Base-by-base conservation (phyloP, 2,113 vertebrate species). In the Hydrolagus affinis region DNA sequence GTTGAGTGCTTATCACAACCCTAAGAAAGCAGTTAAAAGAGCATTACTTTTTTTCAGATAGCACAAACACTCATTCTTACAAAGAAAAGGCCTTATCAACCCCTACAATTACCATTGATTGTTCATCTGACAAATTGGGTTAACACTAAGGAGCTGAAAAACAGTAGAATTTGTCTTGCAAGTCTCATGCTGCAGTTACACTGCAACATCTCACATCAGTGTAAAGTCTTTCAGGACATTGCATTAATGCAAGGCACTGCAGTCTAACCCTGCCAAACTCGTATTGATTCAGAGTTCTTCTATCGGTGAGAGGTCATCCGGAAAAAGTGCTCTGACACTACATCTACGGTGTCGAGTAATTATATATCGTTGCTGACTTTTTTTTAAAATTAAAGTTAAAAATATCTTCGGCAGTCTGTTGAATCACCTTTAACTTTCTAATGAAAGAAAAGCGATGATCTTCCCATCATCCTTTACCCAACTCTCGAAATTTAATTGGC, bases 301-400 rank as follows among this genome's bases (percentile, higher is more conserved):
- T 30, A 25, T 10, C 0, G 4, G 73, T 17, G 17, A 44, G 32
- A 30, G 70, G 30, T 30, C 25, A 0, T 4, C 15, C 28, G 70
- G 70, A 72, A 6, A 12, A 72, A 3, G 25, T 23, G 30, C 3
- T 12, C 10, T 72, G 4, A 72, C 11, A 30, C 30, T 15, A 72
- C 25, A 28, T 72, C 44, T 44, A 44, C 6, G 44, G 44, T 44
- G 6, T 44, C 44, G 6, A 6, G 44, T 44, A 44, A 44, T 44
- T 44, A 6, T 44, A 44, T 44, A 44, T 44, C 44, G 6, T 1
- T 44, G 44, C 44, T 6, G 6, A 44, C 2, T 44, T 44, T 44
- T 44, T 44, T 23, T 23, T n/a, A 59, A 44, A 78, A 59, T 78
- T 62, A 78, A 78, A 78, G 57, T 56, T 78, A 44, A 15, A 78